These are phyloP conservation scores for Tetragonisca angustula DNA, from an alignment of 2,888 invertebrate genomes.

Conservation along the genomic window DNA sequence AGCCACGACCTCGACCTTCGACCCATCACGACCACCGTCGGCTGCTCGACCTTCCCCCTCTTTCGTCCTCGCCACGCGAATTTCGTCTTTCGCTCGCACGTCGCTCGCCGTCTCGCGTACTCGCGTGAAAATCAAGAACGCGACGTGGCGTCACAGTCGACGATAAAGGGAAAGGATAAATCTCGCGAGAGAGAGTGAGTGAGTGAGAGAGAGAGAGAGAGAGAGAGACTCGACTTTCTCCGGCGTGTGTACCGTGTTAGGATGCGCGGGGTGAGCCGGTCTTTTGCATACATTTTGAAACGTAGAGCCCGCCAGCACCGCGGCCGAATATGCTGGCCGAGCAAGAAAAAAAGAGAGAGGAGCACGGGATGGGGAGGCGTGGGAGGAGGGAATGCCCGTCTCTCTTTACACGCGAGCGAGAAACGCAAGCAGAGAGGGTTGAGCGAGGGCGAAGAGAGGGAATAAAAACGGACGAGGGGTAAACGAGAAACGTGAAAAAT, in stretches of 20 bases:
- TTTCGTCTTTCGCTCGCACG: background rate
- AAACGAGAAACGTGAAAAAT: slow-evolving; percentile 69
- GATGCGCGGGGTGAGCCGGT: slow-evolving; percentile 81
- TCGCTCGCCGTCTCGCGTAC: background rate
- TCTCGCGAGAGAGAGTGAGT: slow-evolving; percentile 15
- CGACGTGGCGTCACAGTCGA: background rate
- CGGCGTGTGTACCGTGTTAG: slow-evolving; percentile 80
- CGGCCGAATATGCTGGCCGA: slow-evolving; percentile 78
- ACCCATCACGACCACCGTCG: background rate
- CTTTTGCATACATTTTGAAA: slow-evolving; percentile 84
- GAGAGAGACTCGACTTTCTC: slow-evolving; percentile 69
- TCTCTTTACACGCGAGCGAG: slow-evolving; percentile 43
- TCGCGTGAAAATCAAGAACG: background rate
- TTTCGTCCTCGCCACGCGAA: background rate
- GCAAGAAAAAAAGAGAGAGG: slow-evolving; percentile 48
- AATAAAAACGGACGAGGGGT: slow-evolving; percentile 59
- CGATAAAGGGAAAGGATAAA: slow-evolving; percentile 11
- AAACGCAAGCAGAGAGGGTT: slow-evolving; percentile 22
- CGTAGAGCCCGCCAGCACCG: slow-evolving; percentile 75
- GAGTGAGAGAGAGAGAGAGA: slow-evolving; percentile 26
- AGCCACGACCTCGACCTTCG: slow-evolving; percentile 33
- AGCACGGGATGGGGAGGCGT: background rate
- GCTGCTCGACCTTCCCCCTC: background rate
- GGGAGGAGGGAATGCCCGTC: slow-evolving; percentile 62
- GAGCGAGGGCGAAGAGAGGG: slow-evolving; percentile 16